phyloP scores from a whole-genome alignment of 2,113 vertebrate genomes.

The Cinclus cinclus region DNA sequence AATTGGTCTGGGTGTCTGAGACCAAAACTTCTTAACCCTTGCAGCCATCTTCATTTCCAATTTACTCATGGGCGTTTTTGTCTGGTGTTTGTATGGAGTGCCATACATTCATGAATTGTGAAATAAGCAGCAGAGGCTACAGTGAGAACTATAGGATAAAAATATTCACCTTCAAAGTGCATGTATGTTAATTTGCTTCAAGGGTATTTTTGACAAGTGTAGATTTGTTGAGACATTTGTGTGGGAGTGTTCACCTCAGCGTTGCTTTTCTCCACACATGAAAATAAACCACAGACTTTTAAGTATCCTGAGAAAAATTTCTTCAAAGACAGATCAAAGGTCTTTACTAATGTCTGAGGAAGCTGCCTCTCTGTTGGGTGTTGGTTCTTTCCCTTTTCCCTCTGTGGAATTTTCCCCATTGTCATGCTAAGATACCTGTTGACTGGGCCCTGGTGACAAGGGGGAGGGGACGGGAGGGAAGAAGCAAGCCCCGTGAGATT shows the following conservation, averaged over 20 bases:
- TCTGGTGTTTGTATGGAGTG: neutral
- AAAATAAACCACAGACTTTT: constrained; percentile 58
- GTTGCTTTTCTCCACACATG: constrained; percentile 17
- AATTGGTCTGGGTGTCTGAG: neutral
- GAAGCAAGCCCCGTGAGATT: too few species aligned
- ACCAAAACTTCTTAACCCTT: neutral
- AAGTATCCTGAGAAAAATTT: constrained; percentile 62
- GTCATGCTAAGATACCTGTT: too few species aligned
- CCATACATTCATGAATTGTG: neutral
- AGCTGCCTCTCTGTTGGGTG: constrained; percentile 49
- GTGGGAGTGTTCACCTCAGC: constrained; percentile 23
- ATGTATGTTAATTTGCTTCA: constrained; percentile 4
- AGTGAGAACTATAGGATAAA: neutral
- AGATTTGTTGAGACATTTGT: constrained; percentile 40
- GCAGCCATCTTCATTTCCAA: neutral
- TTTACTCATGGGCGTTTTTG: neutral
- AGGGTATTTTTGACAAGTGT: neutral
- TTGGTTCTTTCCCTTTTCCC: too few species aligned
- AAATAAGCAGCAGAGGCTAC: neutral
- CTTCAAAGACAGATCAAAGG: constrained; percentile 69
- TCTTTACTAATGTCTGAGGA: constrained; percentile 49
- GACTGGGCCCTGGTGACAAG: too few species aligned
- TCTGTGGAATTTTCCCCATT: too few species aligned
- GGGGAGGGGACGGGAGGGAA: too few species aligned
- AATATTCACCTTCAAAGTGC: neutral